Evolutionary conservation across 2,113 vertebrate species (phyloP), one percentile per base, ranked within the genome.

Genomic region (Oophaga pumilio): DNA sequence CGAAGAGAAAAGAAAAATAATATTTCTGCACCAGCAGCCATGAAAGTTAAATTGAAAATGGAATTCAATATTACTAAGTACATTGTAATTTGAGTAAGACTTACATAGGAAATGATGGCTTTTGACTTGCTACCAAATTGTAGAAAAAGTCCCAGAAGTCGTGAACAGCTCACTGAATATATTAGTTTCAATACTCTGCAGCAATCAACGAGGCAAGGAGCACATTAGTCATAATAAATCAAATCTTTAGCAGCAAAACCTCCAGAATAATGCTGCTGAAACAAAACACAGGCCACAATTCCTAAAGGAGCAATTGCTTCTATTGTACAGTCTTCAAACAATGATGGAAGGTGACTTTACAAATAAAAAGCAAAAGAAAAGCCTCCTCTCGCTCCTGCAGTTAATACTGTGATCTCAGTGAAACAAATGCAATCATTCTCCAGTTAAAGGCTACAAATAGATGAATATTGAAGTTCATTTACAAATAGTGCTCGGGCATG

Each of bases 141-240:
- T 62, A 49, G 79, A 18, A 64, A 82, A 82, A 64, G 57, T 64
- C 59, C 59, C 28, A 64, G 69, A 82, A 82, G 79, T 82, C 59
- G 64, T 82, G 79, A 82, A 64, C 79, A 33, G 59, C 79, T 82
- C 59, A 64, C 26, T 82, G 79, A 82, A 82, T 62, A 82, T 62
- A 82, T 82, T 64, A 82, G 79, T 64, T 73, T 64, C 57, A 82
- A 82, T 82, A 64, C 59, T 82, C 59, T 22, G 79, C 57, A 62
- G 59, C 79, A 82, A 82, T 82, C 79, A 64, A 82, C 24, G 76
- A 79, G 76, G 57, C 49, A 82, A 82, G n/a, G 17, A 64, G 57
- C n/a, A 82, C 22, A 64, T 82, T 82, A 82, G 79, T 82, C 56
- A 82, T 82, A 82, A 82, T 64, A 82, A 49, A 79, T 79, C 52